Conservation (phyloP, 2,888 invertebrate genomes). For the Leucophenga maculata region DNA sequence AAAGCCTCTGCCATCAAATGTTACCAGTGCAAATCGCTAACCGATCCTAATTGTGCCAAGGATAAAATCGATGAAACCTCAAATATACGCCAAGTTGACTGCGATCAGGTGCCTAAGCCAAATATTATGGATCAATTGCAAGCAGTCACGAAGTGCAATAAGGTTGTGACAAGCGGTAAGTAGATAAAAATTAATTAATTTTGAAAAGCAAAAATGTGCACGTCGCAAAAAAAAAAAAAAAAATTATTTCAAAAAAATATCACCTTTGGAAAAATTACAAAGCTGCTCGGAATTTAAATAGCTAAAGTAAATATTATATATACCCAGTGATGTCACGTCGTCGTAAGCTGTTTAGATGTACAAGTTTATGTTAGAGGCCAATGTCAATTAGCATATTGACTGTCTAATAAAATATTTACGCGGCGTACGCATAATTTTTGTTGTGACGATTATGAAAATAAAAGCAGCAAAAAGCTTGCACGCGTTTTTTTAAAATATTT, state of each 20-base stretch:
- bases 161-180: conserved; percentile 68
- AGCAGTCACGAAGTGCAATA: conserved; percentile 69
- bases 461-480: conserved; percentile 6
- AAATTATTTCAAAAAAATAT: too few species aligned
- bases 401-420: conserved; percentile 25
- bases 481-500: too few species aligned
- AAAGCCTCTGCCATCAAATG: conserved; percentile 68
- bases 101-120: conserved; percentile 55
- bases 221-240: background rate
- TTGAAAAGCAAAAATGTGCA: background rate
- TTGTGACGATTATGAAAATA: background rate
- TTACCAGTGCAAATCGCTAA: conserved; percentile 68
- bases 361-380: conserved; percentile 36
- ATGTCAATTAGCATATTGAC: conserved; percentile 52
- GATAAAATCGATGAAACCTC: conserved; percentile 59
- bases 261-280: too few species aligned
- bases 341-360: too few species aligned
- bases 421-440: background rate
- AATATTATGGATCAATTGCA: conserved; percentile 57
- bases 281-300: too few species aligned
- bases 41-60: conserved; percentile 63
- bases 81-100: conserved; percentile 62
- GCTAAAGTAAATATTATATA: too few species aligned
- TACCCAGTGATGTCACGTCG: conserved; percentile 58
- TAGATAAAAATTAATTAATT: conserved; percentile 28